Evolutionary conservation across 2,113 vertebrate species (phyloP).

Genomic region (Stigmatopora nigra): DNA sequence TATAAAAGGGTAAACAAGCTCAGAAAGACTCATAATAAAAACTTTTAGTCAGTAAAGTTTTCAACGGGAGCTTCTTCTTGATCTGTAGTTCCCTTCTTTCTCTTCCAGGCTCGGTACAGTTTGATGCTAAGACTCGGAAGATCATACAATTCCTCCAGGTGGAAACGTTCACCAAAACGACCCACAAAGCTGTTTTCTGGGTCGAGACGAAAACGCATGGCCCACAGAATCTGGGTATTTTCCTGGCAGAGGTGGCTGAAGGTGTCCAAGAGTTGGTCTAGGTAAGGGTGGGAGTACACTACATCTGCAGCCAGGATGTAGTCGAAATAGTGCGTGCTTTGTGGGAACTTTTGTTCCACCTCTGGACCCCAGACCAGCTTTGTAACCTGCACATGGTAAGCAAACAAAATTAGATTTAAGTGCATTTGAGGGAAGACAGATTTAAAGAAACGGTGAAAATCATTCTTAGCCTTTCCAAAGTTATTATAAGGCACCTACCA

Average conservation of each 20-base stretch:
- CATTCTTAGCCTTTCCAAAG: neutral
- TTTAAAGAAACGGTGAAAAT: too few relatives aligned
- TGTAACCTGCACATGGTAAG: conserved; percentile 61
- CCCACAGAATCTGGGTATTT: conserved; percentile 85
- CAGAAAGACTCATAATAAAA: neutral
- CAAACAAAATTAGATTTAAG: neutral
- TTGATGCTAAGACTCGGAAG: conserved; percentile 87
- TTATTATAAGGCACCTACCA: conserved; percentile 31
- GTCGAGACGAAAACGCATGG: conserved; percentile 87
- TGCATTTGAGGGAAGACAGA: neutral
- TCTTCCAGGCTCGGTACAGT: conserved; percentile 81
- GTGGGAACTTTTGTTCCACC: conserved; percentile 79
- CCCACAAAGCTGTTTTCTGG: conserved; percentile 83
- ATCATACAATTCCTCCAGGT: conserved; percentile 78
- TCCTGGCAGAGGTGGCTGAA: conserved; percentile 85
- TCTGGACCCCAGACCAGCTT: conserved; percentile 84
- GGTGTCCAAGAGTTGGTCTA: conserved; percentile 83
- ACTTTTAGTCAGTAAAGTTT: neutral
- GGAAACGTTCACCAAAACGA: conserved; percentile 77
- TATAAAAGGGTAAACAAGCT: neutral
- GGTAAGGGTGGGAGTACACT: conserved; percentile 84
- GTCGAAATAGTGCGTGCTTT: conserved; percentile 73
- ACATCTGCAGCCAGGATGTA: conserved; percentile 93
- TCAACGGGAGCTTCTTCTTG: conserved; percentile 26
- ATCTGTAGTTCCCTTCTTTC: conserved; percentile 36